Conservation (phyloP, 2,888 invertebrate species). For the Tetramorium bicarinatum region DNA sequence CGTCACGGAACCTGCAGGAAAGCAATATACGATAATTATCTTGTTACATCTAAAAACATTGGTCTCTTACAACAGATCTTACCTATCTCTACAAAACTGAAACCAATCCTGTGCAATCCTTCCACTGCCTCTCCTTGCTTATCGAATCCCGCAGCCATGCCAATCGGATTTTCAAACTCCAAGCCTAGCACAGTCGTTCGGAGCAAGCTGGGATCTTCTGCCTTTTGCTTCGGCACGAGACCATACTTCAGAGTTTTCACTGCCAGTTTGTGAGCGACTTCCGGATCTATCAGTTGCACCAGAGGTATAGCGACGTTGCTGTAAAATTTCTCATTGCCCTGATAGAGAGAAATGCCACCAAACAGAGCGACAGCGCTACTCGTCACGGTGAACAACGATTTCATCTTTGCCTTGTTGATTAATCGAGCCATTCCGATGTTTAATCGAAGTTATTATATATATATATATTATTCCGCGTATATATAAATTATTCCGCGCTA, state of each 20-base stretch:
- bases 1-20: constrained; percentile 91
- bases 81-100: constrained; percentile 98
- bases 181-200: constrained; percentile 91
- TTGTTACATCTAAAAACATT: neutral
- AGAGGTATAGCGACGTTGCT: constrained; percentile 91
- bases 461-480: neutral
- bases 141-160: constrained; percentile 99
- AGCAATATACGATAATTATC: neutral
- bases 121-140: constrained; percentile 97
- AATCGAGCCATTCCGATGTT: constrained; percentile 77
- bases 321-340: constrained; percentile 93
- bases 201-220: constrained; percentile 89
- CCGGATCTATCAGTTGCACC: constrained; percentile 91
- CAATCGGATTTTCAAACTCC: constrained; percentile 95
- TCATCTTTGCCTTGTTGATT: constrained; percentile 89
- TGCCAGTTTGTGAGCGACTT: constrained; percentile 93
- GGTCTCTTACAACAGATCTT: neutral
- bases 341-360: constrained; percentile 90
- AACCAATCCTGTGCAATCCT: constrained; percentile 94
- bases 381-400: constrained; percentile 90
- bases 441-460: too few relatives aligned
- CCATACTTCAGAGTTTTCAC: constrained; percentile 92
- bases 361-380: constrained; percentile 90
- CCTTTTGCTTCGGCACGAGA: constrained; percentile 89
- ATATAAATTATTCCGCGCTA: neutral